phyloP scores from a whole-genome alignment of 2,113 vertebrate species.

The Sisor rabdophorus region DNA sequence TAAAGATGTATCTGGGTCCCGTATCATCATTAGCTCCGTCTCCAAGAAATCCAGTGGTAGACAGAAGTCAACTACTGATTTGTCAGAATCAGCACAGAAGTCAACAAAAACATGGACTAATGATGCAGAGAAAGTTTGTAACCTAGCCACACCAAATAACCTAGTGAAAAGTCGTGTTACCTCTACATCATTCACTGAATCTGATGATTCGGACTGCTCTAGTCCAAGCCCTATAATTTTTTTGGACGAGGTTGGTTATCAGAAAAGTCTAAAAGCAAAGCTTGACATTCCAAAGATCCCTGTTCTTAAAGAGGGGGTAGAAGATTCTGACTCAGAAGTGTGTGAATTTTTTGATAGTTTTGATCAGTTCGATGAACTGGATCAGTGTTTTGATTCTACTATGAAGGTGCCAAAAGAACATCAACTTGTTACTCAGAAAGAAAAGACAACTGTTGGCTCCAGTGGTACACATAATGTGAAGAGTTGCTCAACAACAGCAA shows the following conservation, averaged over 20 bases:
- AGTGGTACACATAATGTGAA: conserved; percentile 61
- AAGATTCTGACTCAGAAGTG: conserved; percentile 97
- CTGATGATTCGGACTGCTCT: conserved; percentile 92
- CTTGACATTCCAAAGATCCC: conserved; percentile 93
- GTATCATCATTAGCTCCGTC: conserved; percentile 68
- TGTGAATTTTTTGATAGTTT: conserved; percentile 99
- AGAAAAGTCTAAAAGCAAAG: conserved; percentile 91
- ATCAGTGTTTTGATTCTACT: conserved; percentile 72
- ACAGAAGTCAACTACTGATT: conserved; percentile 64
- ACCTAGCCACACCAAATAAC: conserved; percentile 75
- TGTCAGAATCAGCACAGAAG: conserved; percentile 73
- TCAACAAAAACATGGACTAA: conserved; percentile 70
- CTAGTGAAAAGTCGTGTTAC: conserved; percentile 63
- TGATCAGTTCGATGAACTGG: conserved; percentile 92
- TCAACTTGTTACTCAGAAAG: conserved; percentile 65
- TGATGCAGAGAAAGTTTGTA: conserved; percentile 79
- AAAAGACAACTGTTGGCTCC: conserved; percentile 62
- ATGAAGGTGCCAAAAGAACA: conserved; percentile 61
- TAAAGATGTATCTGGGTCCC: conserved; percentile 73
- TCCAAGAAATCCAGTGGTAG: conserved; percentile 66
- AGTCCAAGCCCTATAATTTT: conserved; percentile 97
- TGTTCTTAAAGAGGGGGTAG: conserved; percentile 84
- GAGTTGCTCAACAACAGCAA: conserved; percentile 68
- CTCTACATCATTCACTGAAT: conserved; percentile 78
- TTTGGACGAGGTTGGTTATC: conserved; percentile 96